Evolutionary conservation across 2,797 vertebrate genomes (phyloP).

Genomic region (Phoeniculus purpureus): DNA sequence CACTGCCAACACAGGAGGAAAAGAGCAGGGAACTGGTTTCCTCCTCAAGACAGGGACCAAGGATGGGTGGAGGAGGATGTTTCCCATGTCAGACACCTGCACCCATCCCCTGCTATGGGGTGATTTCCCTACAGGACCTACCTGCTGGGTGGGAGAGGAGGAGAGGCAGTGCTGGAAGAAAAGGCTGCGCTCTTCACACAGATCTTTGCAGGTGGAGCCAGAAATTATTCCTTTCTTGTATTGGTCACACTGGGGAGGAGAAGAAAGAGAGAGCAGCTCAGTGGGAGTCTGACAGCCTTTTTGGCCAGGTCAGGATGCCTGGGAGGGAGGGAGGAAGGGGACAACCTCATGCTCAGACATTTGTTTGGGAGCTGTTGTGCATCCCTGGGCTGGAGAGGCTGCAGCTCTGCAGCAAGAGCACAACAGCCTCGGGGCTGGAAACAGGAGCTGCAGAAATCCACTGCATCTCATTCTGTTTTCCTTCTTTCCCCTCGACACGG

Average conservation of each 20-base stretch:
- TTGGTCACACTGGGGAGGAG: conserved; percentile 88
- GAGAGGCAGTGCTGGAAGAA: conserved; percentile 91
- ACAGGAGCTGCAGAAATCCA: neutral
- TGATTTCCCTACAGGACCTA: neutral
- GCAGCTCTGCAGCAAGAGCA: neutral
- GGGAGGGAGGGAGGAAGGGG: neutral
- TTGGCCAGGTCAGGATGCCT: neutral
- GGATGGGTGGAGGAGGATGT: neutral
- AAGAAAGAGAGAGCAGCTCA: neutral
- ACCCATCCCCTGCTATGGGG: fast-evolving
- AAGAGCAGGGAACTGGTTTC: neutral
- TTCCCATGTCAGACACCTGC: neutral
- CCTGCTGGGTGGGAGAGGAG: conserved; percentile 90
- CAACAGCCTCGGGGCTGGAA: neutral
- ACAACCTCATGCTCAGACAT: too few species aligned
- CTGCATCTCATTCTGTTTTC: neutral
- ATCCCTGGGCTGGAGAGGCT: neutral
- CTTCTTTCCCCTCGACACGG: fast-evolving
- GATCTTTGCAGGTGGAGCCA: conserved; percentile 90
- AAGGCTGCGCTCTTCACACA: conserved; percentile 88
- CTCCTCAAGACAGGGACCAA: fast-evolving
- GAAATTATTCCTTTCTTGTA: conserved; percentile 95
- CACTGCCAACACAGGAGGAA: fast-evolving
- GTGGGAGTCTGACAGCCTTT: too few species aligned
- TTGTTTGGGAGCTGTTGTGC: neutral